phyloP scores from a whole-genome alignment of 2,888 invertebrate species.

The Ischnura elegans region DNA sequence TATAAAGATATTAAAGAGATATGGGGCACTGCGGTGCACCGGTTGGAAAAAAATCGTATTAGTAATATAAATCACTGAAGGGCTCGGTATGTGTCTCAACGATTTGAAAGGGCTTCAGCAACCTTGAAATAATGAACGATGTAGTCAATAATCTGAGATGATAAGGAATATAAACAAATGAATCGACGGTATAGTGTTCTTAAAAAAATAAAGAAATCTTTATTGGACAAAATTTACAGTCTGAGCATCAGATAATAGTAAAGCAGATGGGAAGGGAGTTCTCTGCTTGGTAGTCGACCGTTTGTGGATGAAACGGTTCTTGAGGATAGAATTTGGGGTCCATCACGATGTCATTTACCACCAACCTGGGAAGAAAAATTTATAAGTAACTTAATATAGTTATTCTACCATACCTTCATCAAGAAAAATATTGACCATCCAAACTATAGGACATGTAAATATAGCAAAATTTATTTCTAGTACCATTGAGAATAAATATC shows the following conservation, averaged over 20 bases:
- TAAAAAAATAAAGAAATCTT: slow-evolving; percentile 5
- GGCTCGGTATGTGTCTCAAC: no score
- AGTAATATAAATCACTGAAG: no score
- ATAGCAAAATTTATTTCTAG: no score
- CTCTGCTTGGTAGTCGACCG: neutral
- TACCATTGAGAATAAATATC: no score
- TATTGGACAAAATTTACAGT: slow-evolving; percentile 27
- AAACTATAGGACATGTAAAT: no score
- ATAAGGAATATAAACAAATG: neutral
- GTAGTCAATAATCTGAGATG: no score
- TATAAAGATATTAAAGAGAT: no score
- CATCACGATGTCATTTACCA: neutral
- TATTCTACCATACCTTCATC: neutral
- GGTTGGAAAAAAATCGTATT: no score
- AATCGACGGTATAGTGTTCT: neutral
- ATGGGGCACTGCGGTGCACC: no score
- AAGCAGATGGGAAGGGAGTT: neutral
- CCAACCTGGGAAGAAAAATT: neutral
- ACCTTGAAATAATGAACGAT: no score
- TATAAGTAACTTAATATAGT: neutral
- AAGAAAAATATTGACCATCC: neutral
- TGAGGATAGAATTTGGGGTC: neutral
- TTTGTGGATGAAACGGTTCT: neutral
- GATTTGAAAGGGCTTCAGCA: no score
- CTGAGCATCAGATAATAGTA: neutral